phyloP scores from a whole-genome alignment of 2,797 vertebrate species.

The Neolamprologus multifasciatus region DNA sequence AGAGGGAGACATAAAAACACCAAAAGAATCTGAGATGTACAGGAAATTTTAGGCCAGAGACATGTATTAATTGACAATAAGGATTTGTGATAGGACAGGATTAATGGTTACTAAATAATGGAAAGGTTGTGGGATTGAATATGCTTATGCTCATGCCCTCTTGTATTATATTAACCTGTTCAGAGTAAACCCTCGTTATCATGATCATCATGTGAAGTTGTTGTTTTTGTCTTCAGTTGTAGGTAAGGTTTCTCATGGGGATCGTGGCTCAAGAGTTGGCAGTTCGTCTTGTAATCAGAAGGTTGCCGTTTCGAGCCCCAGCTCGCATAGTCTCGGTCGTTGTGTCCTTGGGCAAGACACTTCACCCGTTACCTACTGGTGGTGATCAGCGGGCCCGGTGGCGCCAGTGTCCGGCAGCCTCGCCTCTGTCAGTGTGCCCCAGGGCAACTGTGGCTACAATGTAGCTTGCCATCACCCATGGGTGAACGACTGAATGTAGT shows the following conservation, averaged over 20 bases:
- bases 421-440: not conserved
- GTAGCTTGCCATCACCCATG: not conserved
- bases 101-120: not conserved
- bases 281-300: not conserved
- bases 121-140: not conserved
- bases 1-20: not conserved
- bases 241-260: not conserved
- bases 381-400: not conserved
- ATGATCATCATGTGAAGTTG: not conserved
- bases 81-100: not conserved
- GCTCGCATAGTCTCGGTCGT: fast-evolving
- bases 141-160: not conserved
- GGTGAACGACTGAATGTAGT: not conserved
- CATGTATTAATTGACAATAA: not conserved
- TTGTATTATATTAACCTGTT: not conserved
- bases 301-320: fast-evolving
- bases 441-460: not conserved
- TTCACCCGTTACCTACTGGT: fast-evolving
- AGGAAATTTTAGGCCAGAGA: not conserved
- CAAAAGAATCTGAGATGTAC: not conserved
- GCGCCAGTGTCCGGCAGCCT: fast-evolving
- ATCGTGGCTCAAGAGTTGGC: not conserved
- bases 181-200: not conserved
- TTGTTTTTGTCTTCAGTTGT: not conserved
- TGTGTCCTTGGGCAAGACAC: not conserved